Evolutionary conservation across 2,797 vertebrate species (phyloP).

Genomic region (Lacerta bilineata): DNA sequence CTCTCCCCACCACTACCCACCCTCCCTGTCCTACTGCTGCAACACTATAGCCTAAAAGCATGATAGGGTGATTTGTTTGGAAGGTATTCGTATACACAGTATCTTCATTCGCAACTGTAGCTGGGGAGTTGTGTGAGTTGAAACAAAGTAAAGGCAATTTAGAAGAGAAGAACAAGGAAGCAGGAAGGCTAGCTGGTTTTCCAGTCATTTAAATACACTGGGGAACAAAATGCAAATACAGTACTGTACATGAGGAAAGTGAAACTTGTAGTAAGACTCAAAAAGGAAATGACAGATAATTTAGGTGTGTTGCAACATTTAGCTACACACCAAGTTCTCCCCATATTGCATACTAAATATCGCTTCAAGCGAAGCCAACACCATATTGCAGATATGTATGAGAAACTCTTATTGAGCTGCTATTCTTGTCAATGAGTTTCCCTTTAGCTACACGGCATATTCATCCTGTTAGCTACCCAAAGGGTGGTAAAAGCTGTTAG

Average conservation of each 20-base stretch:
- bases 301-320: not conserved
- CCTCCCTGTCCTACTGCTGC: not conserved
- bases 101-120: not conserved
- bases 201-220: not conserved
- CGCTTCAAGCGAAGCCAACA: conserved; percentile 13
- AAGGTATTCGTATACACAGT: not conserved
- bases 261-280: not conserved
- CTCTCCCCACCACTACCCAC: too few relatives aligned
- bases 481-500: conserved; percentile 23
- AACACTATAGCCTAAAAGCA: not conserved
- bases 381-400: conserved; percentile 46
- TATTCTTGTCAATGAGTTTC: conserved; percentile 43
- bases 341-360: conserved; percentile 6
- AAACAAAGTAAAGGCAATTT: not conserved
- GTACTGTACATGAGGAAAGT: not conserved
- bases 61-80: not conserved
- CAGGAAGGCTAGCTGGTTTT: not conserved
- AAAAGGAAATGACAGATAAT: conserved; percentile 1
- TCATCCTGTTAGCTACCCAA: conserved; percentile 34
- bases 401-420: conserved; percentile 38
- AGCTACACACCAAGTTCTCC: conserved; percentile 41
- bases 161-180: conserved; percentile 23
- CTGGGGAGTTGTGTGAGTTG: not conserved
- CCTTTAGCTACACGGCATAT: conserved; percentile 30
- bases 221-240: not conserved